Base-by-base conservation (phyloP, 92 coral and sea anemone genomes). In the Porites rus region DNA sequence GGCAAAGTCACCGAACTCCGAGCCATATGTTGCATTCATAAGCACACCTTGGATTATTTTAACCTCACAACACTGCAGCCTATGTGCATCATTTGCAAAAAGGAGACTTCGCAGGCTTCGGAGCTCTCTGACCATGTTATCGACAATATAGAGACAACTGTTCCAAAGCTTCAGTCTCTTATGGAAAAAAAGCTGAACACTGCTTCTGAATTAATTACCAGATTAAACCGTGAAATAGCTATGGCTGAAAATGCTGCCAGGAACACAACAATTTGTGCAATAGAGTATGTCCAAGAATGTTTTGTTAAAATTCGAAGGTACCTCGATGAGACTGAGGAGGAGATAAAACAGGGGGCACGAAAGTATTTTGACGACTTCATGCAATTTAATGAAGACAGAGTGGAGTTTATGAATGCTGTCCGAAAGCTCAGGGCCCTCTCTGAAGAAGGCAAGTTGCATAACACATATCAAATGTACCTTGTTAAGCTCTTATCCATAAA, bases 31-130 rank as follows among this genome's bases (percentile, higher is more conserved):
- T 69, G 77, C 17, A 86, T 86, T 38, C 99, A 97, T 74, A 95
- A 85, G 20, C 96, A 92, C 79, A 95, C 99, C 8, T 77, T 97
- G 78, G 99, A 97, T 65, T 97, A 88, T 74, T 90, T 93, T 72
- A 94, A 93, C 75, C 79, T 94, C 18, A 93, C 94, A 4, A 62
- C 84, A n/a, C 89, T 90, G 62, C 86, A 74, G 53, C 92, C 96
- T 3, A 77, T 95, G 43, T 95, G 98, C 68, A 65, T 95, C 8
- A 90, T 90, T 54, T 95, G 98, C 75, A 89, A 88, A 66, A 92
- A 90, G 65, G 90, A 75, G 28, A 59, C 84, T 10, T 79, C 72
- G 51, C 74, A 81, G n/a, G 68, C 56, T 12, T 51, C 82, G 6
- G 92, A 88, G 28, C 75, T 46, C 51, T 60, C 79, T 10, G 67